These are phyloP conservation scores for Strigamia crassipes DNA, from an alignment of 2,888 invertebrate genomes.

Conservation along the genomic window DNA sequence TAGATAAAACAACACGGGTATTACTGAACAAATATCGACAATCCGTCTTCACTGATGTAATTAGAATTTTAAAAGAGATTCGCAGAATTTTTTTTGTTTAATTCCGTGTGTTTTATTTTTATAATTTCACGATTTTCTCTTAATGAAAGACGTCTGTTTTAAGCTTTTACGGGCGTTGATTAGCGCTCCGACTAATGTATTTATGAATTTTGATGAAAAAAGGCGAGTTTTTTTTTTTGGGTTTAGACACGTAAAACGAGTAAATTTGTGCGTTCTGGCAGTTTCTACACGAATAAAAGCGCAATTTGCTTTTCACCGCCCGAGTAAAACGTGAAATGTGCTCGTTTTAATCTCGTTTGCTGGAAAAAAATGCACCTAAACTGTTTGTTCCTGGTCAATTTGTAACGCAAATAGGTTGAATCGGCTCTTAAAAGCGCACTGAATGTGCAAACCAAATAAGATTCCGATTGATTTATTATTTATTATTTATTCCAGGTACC, in stretches of 20 bases:
- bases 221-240: not conserved
- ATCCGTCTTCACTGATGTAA: not conserved
- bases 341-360: conserved; percentile 19
- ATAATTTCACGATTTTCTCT: too few species aligned
- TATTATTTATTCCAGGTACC: not conserved
- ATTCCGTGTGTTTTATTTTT: too few species aligned
- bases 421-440: not conserved
- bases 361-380: conserved; percentile 3
- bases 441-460: not conserved
- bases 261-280: not conserved
- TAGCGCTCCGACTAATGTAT: too few species aligned
- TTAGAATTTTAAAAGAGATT: not conserved
- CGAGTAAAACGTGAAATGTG: not conserved
- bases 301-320: conserved; percentile 1
- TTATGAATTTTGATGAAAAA: too few species aligned
- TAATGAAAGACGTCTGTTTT: not conserved
- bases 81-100: too few species aligned
- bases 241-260: not conserved
- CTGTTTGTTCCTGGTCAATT: conserved; percentile 27
- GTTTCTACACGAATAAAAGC: not conserved
- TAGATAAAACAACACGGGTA: not conserved
- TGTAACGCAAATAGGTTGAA: not conserved
- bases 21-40: not conserved
- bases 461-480: not conserved
- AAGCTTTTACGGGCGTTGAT: too few species aligned